Evolutionary conservation across 2,113 vertebrate genomes (phyloP).

Genomic region (Hymenochirus boettgeri): DNA sequence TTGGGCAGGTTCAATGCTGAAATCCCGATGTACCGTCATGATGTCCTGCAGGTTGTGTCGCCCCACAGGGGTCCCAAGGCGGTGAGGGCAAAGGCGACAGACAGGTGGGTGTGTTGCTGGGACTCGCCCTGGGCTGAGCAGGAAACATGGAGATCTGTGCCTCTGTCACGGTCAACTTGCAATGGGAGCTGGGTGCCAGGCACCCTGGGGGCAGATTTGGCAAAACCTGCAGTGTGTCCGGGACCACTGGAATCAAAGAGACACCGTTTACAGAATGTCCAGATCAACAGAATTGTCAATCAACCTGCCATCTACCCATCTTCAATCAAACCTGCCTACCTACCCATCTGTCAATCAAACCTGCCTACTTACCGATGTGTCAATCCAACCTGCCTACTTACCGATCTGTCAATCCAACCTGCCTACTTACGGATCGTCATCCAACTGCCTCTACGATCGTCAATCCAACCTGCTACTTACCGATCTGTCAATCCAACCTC

Average conservation of each 20-base stretch:
- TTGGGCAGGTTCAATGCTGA: constrained; percentile 57
- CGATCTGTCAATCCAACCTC: neutral
- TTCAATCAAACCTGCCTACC: too few species aligned
- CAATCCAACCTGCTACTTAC: too few species aligned
- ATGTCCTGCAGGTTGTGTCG: constrained; percentile 64
- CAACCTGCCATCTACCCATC: too few species aligned
- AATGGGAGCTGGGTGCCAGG: constrained; percentile 41
- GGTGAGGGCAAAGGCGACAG: constrained; percentile 68
- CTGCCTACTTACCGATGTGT: too few species aligned
- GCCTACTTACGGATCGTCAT: too few species aligned
- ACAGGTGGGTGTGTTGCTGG: constrained; percentile 76
- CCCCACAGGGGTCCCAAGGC: constrained; percentile 44
- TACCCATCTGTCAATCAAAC: too few species aligned
- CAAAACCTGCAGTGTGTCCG: constrained; percentile 70
- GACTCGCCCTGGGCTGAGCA: constrained; percentile 68
- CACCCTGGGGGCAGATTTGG: constrained; percentile 38
- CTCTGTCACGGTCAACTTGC: constrained; percentile 61
- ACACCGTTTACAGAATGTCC: constrained; percentile 19
- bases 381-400: too few species aligned
- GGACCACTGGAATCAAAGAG: constrained; percentile 62
- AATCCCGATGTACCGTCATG: constrained; percentile 64
- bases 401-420: too few species aligned
- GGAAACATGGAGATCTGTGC: constrained; percentile 67
- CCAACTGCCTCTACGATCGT: constrained; percentile 13
- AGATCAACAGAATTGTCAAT: too few species aligned